Evolutionary conservation across 2,888 invertebrate genomes (phyloP).

Genomic region (Alsophila aescularia): DNA sequence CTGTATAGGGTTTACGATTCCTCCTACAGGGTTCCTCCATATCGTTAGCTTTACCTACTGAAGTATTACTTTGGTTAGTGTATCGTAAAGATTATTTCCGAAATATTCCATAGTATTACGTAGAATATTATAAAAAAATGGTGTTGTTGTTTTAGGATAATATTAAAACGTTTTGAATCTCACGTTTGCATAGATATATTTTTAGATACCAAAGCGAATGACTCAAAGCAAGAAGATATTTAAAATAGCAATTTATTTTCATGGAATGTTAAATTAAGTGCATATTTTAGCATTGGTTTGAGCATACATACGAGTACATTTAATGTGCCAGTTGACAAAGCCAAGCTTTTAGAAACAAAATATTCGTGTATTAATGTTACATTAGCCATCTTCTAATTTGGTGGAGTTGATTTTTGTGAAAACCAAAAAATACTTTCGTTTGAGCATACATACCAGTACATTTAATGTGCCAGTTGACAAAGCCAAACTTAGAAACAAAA

Average conservation of each 20-base stretch:
- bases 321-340: constrained; percentile 19
- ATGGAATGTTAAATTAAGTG: constrained; percentile 19
- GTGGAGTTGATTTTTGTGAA: background rate
- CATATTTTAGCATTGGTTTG: constrained; percentile 22
- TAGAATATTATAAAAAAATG: constrained; percentile 54
- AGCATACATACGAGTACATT: constrained; percentile 11
- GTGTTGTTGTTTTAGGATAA: constrained; percentile 33
- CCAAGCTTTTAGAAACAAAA: constrained; percentile 18
- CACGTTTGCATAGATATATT: constrained; percentile 20
- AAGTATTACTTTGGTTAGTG: constrained; percentile 80
- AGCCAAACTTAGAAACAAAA: constrained; percentile 22
- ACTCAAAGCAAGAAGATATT: constrained; percentile 5
- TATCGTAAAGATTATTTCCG: constrained; percentile 67
- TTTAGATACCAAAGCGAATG: constrained; percentile 17
- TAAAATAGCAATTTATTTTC: constrained; percentile 16
- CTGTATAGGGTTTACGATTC: constrained; percentile 71
- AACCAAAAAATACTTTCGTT: too few relatives aligned
- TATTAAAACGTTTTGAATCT: constrained; percentile 19
- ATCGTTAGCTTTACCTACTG: constrained; percentile 83
- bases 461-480: constrained; percentile 17
- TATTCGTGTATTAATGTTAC: constrained; percentile 1
- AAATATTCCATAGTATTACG: constrained; percentile 77
- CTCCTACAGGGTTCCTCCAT: constrained; percentile 83
- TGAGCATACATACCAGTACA: constrained; percentile 10
- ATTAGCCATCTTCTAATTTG: background rate